Base-by-base conservation (phyloP, 1,140 invertebrate species). In the Ctenoplectra terminalis region DNA sequence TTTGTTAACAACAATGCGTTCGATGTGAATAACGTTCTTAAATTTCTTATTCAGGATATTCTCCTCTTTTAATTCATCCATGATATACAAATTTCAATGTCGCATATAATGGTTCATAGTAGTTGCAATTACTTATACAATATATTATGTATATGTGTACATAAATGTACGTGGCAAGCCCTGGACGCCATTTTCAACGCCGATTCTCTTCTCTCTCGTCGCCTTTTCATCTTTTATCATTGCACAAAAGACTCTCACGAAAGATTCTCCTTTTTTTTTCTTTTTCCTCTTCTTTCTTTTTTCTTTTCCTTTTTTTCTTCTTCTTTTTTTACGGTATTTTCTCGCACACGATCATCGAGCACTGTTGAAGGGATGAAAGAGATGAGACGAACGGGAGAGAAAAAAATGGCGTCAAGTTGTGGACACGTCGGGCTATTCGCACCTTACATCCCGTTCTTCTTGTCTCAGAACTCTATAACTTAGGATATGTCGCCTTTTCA, bases 61-160 rank as follows among this genome's bases (percentile, higher is more conserved):
- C 74, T 91, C 90, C 90, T 85, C 87, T 89, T 93, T 93, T 93
- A 92, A 92, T 92, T 92, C 84, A 88, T 92, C 89, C 91, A 89
- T 92, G 91, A 92, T 93, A 93, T 93, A 92, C 92, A 92, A 93
- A 93, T 93, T 91, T 88, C 85, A 90, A 87, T 90, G 86, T 91
- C 88, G 88, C 86, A 90, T 91, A 91, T 90, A 90, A 91, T 91
- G 87, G 85, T 87, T 82, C 86, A 90, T 92, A 92, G 86, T 90
- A 87, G 84, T 90, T 90, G 87, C 82, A 91, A 90, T 92, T 89
- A 88, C 91, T 93, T 92, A 91, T 90, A 90, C 85, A 91, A 91
- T 90, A 89, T 90, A 90, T 89, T 90, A 83, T 90, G 75, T 90
- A 83, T 85, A 84, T 87, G 84, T 88, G 81, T 90, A 89, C 88